Conservation (phyloP, 30 jellyfish, hydroid and myxozoan genomes). For the Nemopilema nomurai region DNA sequence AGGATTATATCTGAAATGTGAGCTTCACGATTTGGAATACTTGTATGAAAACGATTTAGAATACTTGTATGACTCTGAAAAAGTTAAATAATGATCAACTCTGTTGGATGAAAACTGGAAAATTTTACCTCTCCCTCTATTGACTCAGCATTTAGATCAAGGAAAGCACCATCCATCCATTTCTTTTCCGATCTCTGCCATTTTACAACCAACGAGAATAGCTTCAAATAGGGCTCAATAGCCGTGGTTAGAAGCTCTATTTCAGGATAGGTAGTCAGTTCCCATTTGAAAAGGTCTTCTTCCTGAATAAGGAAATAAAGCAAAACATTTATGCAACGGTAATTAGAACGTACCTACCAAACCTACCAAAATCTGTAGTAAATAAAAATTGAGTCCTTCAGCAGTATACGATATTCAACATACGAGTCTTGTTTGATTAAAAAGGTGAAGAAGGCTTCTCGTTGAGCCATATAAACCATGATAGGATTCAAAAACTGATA, state of each 20-base stretch:
- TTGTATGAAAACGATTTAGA: too few species aligned
- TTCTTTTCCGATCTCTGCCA: constrained; percentile 95
- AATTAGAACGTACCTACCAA: not conserved
- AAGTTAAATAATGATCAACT: not conserved
- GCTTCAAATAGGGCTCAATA: constrained; percentile 85
- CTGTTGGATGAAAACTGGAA: not conserved
- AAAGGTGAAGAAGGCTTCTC: too few species aligned
- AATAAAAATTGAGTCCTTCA: too few species aligned
- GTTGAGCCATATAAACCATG: too few species aligned
- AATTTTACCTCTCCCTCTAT: constrained; percentile 86
- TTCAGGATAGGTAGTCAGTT: constrained; percentile 88
- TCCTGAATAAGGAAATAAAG: constrained; percentile 49
- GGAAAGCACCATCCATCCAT: constrained; percentile 98
- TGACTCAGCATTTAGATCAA: constrained; percentile 83
- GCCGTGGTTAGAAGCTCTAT: constrained; percentile 65
- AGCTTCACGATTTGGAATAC: too few species aligned
- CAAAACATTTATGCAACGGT: not conserved
- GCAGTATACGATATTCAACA: too few species aligned
- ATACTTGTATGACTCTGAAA: too few species aligned
- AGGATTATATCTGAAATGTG: too few species aligned
- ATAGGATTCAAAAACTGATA: too few species aligned
- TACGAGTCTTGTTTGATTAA: too few species aligned
- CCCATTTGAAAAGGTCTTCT: constrained; percentile 93
- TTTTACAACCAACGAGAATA: constrained; percentile 83
- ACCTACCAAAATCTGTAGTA: not conserved